Evolutionary conservation across 2,113 vertebrate species (phyloP).

Genomic region (Dasyurus viverrinus): DNA sequence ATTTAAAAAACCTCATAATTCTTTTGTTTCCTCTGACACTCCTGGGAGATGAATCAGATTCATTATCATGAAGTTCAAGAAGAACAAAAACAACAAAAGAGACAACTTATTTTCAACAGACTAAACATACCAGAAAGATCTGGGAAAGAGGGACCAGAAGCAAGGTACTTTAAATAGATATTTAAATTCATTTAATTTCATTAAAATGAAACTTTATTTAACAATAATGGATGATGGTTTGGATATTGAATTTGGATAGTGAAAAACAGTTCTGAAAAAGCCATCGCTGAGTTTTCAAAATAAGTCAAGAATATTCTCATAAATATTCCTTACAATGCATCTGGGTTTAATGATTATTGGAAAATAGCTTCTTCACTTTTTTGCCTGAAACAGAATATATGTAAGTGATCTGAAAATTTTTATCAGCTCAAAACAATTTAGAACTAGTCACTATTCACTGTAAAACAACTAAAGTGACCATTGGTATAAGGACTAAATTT

Average conservation of each 20-base stretch:
- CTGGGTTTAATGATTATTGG: conserved; percentile 67
- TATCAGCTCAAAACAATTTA: conserved; percentile 55
- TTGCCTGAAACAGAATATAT: conserved; percentile 66
- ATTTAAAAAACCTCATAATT: background rate
- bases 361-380: conserved; percentile 65
- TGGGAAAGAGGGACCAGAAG: conserved; percentile 23
- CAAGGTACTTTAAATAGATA: conserved; percentile 17
- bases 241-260: conserved; percentile 14
- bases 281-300: conserved; percentile 52
- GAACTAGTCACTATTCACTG: background rate
- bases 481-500: conserved; percentile 43
- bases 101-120: background rate
- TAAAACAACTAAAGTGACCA: conserved; percentile 29
- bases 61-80: background rate
- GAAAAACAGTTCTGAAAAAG: conserved; percentile 59
- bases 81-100: background rate
- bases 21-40: background rate
- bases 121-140: background rate
- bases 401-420: conserved; percentile 39
- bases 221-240: conserved; percentile 56
- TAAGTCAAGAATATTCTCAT: conserved; percentile 57
- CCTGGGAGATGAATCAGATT: background rate
- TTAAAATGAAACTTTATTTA: conserved; percentile 59
- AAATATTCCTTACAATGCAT: conserved; percentile 66
- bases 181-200: conserved; percentile 45